Conservation (phyloP, 2,797 vertebrate species). For the Cuculus canorus region DNA sequence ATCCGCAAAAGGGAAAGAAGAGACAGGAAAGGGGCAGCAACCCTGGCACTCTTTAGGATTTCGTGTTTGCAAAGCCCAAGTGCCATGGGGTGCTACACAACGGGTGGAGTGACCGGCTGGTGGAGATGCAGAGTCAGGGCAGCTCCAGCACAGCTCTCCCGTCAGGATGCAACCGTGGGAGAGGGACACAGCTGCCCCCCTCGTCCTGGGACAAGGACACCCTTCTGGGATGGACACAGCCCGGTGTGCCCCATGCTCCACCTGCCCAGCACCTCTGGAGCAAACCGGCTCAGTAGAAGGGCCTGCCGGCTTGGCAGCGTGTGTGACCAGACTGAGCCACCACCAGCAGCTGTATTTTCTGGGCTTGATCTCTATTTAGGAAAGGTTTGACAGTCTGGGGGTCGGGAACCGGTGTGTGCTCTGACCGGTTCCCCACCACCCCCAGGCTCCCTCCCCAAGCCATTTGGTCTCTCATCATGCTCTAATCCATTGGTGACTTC, state of each 20-base stretch:
- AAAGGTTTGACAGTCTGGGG: fast-evolving
- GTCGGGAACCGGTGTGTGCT: background rate
- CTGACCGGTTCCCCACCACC: background rate
- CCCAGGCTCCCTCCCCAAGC: background rate
- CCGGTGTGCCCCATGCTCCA: fast-evolving
- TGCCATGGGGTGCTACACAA: too few relatives aligned
- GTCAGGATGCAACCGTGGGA: background rate
- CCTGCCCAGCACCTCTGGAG: background rate
- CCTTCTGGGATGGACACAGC: background rate
- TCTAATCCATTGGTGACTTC: slow-evolving; percentile 52
- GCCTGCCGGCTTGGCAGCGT: background rate
- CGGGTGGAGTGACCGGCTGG: fast-evolving
- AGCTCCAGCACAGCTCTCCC: background rate
- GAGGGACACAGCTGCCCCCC: fast-evolving
- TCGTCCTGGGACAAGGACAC: background rate
- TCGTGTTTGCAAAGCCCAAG: background rate
- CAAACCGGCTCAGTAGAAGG: background rate
- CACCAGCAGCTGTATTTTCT: background rate
- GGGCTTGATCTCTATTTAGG: background rate
- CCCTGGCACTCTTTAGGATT: background rate
- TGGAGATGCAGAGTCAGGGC: background rate
- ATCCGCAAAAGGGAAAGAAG: background rate
- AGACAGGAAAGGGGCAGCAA: background rate
- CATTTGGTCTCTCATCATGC: slow-evolving; percentile 35
- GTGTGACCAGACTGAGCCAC: background rate